Percentiles rank a stretch among this genome's conserved stretches.
These are phyloP conservation scores for Gadopsis marmoratus DNA, from an alignment of 2,797 vertebrate species.

Conservation along the genomic window DNA sequence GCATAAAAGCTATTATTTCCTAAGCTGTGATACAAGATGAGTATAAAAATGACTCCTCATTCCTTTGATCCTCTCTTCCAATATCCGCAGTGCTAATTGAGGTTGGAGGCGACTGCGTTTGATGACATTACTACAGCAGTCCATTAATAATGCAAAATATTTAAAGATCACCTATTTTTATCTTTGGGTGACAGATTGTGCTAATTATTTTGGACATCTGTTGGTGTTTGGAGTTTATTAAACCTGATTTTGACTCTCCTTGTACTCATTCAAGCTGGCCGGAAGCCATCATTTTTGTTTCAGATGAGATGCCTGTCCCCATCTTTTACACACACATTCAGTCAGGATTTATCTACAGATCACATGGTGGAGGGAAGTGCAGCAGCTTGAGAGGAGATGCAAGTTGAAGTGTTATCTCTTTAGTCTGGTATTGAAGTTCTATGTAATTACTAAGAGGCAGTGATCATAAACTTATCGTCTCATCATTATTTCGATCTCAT, in stretches of 20 bases:
- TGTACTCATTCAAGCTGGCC: constrained; percentile 59
- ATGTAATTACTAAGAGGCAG: constrained; percentile 1
- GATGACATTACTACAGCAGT: constrained; percentile 67
- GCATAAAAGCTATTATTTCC: neutral
- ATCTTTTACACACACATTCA: constrained; percentile 34
- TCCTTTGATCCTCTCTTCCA: constrained; percentile 60
- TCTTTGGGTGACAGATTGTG: constrained; percentile 70
- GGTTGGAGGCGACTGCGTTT: constrained; percentile 42
- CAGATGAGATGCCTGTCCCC: constrained; percentile 30
- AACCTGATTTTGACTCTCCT: constrained; percentile 59
- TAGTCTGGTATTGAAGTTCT: constrained; percentile 9
- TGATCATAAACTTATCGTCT: neutral
- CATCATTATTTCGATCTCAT: neutral
- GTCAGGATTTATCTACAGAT: constrained; percentile 29
- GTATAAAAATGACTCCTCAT: constrained; percentile 15
- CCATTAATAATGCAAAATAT: constrained; percentile 82
- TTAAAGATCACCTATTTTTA: constrained; percentile 81
- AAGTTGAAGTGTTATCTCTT: constrained; percentile 12
- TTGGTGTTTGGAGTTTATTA: constrained; percentile 64
- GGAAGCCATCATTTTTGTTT: constrained; percentile 52
- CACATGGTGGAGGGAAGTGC: constrained; percentile 16
- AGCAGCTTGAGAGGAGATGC: constrained; percentile 19
- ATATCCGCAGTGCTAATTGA: constrained; percentile 74
- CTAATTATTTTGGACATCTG: constrained; percentile 75
- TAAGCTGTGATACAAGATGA: constrained; percentile 12